Base-by-base conservation (phyloP, 1,140 invertebrate genomes). In the Brachionus sp. region DNA sequence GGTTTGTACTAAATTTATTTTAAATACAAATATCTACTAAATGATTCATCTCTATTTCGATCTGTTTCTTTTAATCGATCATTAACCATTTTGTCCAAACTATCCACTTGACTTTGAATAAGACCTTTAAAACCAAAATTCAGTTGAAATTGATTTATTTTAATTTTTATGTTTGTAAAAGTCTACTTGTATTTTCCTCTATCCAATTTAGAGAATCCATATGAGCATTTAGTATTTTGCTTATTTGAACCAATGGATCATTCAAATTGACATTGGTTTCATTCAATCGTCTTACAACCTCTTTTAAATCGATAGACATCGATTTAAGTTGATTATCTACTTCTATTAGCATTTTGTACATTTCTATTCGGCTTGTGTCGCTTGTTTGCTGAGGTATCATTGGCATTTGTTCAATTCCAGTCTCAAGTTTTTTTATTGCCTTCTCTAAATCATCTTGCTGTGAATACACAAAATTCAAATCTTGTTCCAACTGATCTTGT, bases 391-490 rank as follows among this genome's bases (percentile, higher is more conserved):
- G 77, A 42, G 77, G 77, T 33, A 57, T 89, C 94, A 86, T 85
- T 2, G 87, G 87, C 29, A 88, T 85, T 50, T 86, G 84, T 86
- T 94, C 93, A 0, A 90, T 85, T 19, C 87, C 86, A 84, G 93
- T 93, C 88, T 98, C 95, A 42, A 98, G 88, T 0, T 95, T 95
- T 0, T 91, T 90, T 12, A 98, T 90, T 39, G 95, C 90, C 84
- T 96, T 94, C 87, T 97, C 94, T 4, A 98, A 88, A 87, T 98
- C 96, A 84, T 93, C 93, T 88, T 98, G 95, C 86, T 98, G 95
- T 0, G 93, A 93, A 83, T 94, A 90, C 77, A 98, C 93, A 87
- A 97, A 97, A 88, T 98, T 95, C n/a, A 98, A 88, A 87, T 97
- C 95, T 84, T 95, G 93, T 86, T 97, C 95, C 16, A 98, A 88